Evolutionary conservation across 2,797 vertebrate genomes (phyloP).

Genomic region (Fringilla coelebs): DNA sequence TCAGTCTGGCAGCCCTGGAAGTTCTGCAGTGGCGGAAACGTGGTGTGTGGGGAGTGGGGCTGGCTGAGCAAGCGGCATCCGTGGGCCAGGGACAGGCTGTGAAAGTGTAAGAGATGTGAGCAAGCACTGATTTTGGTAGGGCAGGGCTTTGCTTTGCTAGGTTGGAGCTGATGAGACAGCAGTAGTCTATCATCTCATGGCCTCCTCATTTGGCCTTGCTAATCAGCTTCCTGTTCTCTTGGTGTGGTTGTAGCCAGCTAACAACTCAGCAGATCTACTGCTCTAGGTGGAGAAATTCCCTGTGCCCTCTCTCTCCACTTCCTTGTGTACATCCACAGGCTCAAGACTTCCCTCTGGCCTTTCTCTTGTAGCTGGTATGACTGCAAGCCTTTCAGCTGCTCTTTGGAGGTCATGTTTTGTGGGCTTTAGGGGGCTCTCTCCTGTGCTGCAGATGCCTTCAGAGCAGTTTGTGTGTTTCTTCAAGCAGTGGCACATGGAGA

Average conservation of each 20-base stretch:
- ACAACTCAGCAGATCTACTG: neutral
- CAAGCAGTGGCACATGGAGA: neutral
- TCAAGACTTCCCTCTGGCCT: fast-evolving
- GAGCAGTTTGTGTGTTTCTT: neutral
- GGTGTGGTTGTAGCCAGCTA: neutral
- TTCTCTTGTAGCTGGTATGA: neutral
- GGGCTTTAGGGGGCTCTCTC: neutral
- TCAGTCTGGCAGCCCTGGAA: neutral
- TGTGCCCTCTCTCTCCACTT: fast-evolving
- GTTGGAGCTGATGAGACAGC: neutral
- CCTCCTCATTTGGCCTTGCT: fast-evolving
- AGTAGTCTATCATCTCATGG: neutral
- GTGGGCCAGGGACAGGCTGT: neutral
- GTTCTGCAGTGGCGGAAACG: fast-evolving
- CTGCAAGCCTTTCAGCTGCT: neutral
- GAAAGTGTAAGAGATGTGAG: fast-evolving
- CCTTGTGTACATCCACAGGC: fast-evolving
- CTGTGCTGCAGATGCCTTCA: neutral
- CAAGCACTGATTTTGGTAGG: neutral
- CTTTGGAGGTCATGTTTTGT: neutral
- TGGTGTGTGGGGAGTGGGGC: fast-evolving
- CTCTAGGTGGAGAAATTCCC: neutral
- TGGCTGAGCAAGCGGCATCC: neutral
- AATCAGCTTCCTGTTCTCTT: neutral
- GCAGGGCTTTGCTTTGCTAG: neutral